phyloP scores from a whole-genome alignment of 2,888 invertebrate species.

The Agrotis ipsilon region DNA sequence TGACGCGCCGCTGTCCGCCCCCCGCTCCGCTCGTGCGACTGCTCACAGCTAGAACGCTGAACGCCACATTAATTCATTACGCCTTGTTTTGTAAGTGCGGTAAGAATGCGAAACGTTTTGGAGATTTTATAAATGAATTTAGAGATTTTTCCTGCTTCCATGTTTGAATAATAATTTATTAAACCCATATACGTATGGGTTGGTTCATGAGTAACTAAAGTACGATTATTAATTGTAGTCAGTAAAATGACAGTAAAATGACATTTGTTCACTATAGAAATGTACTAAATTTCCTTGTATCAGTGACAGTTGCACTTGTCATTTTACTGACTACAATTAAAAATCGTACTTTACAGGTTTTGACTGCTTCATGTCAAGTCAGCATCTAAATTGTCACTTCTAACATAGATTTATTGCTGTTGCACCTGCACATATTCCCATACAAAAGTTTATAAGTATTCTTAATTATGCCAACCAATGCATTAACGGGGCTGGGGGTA shows the following conservation, averaged over 20 bases:
- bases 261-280: no score
- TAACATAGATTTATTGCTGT: neutral
- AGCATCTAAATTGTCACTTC: neutral
- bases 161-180: neutral
- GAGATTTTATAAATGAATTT: constrained; percentile 50
- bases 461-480: no score
- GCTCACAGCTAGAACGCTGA: constrained; percentile 60
- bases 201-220: neutral
- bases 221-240: no score
- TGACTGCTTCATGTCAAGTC: neutral
- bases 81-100: constrained; percentile 61
- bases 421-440: no score
- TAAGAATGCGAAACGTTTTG: constrained; percentile 55
- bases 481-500: no score
- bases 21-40: constrained; percentile 64
- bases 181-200: neutral
- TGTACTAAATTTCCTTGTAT: no score
- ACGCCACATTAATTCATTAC: constrained; percentile 67
- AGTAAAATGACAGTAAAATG: no score
- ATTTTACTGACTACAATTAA: no score
- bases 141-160: neutral
- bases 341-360: no score
- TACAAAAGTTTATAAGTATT: no score
- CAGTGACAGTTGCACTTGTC: no score
- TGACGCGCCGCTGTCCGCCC: constrained; percentile 75